Percentiles rank a stretch among this genome's conserved stretches.
These are phyloP conservation scores for Gracilinanus agilis DNA, from an alignment of 2,113 vertebrate species.

Conservation along the genomic window DNA sequence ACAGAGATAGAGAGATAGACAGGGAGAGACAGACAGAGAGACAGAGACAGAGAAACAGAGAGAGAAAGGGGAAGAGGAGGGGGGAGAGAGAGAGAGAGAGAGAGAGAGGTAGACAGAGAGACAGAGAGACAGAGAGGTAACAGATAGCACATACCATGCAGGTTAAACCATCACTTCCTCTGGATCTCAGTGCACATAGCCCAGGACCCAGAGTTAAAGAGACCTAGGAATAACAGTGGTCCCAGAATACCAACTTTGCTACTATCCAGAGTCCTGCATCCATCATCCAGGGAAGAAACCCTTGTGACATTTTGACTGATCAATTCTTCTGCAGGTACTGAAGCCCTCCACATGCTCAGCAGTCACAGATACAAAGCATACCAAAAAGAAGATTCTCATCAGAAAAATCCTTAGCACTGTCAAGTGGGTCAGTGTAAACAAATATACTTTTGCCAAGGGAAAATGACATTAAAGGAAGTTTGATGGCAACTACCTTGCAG, in stretches of 20 bases:
- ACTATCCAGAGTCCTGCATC: neutral
- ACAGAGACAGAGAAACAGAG: neutral
- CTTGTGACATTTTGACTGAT: neutral
- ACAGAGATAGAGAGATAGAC: too few relatives aligned
- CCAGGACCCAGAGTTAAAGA: neutral
- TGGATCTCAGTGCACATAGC: too few relatives aligned
- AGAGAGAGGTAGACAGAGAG: neutral
- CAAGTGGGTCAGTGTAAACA: neutral
- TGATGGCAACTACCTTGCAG: neutral
- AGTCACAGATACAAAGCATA: neutral
- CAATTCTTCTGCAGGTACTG: neutral
- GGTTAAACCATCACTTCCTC: neutral
- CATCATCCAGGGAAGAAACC: neutral
- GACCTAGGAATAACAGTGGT: too few relatives aligned
- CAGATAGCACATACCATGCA: neutral
- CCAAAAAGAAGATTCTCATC: neutral
- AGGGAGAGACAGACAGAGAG: neutral
- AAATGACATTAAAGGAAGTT: neutral
- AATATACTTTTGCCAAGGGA: neutral
- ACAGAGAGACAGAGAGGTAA: neutral
- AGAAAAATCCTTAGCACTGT: neutral
- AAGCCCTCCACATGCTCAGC: neutral
- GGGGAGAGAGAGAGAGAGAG: neutral
- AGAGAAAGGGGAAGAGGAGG: neutral
- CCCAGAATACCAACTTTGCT: neutral